These are phyloP conservation scores for Drosophila serrata DNA, from an alignment of 1,140 invertebrate species.

Conservation along the genomic window DNA sequence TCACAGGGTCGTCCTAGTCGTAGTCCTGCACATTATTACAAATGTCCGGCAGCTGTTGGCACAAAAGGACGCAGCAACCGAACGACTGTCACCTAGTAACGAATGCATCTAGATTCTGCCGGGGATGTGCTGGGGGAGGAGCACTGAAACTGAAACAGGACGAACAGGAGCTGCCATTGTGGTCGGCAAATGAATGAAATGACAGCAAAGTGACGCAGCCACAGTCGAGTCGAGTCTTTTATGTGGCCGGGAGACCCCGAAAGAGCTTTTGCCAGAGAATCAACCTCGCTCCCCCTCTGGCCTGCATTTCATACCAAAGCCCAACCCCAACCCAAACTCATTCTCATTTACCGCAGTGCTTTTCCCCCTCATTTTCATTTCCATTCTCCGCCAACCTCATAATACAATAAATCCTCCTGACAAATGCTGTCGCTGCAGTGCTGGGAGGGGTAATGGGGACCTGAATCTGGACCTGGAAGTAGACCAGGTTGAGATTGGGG, in stretches of 20 bases:
- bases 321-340: neutral
- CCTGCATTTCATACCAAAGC: neutral
- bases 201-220: slow-evolving; percentile 66
- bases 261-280: slow-evolving; percentile 33
- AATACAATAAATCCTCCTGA: slow-evolving; percentile 73
- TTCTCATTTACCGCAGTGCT: slow-evolving; percentile 30
- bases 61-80: slow-evolving; percentile 4
- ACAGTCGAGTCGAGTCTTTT: slow-evolving; percentile 47
- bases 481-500: slow-evolving; percentile 24
- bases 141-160: neutral
- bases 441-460: neutral
- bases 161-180: slow-evolving; percentile 29
- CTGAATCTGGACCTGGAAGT: neutral
- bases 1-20: neutral
- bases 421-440: slow-evolving; percentile 70
- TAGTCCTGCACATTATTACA: slow-evolving; percentile 63
- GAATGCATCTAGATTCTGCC: slow-evolving; percentile 27
- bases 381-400: slow-evolving; percentile 5
- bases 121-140: too few relatives aligned
- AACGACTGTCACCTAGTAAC: slow-evolving; percentile 34
- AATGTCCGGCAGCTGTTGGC: slow-evolving; percentile 71
- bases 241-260: slow-evolving; percentile 35
- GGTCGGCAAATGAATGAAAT: slow-evolving; percentile 64
- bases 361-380: slow-evolving; percentile 17
- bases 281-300: slow-evolving; percentile 1